Evolutionary conservation across 2,797 vertebrate species (phyloP).

Genomic region (Tangara arthus): DNA sequence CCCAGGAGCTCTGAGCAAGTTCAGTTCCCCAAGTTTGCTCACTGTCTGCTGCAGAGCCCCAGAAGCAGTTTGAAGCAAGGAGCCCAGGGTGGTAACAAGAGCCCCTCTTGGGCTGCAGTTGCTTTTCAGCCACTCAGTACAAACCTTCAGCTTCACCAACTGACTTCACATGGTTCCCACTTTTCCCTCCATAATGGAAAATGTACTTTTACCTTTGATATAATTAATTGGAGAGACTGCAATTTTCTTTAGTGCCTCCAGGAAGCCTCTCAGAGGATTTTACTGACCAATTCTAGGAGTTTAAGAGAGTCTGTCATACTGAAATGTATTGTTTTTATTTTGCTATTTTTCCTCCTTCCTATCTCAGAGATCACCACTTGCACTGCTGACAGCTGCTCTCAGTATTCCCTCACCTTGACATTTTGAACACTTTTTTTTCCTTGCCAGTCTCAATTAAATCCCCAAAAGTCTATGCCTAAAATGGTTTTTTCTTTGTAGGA

Average conservation of each 20-base stretch:
- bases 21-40: background rate
- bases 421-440: background rate
- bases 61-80: background rate
- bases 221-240: background rate
- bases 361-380: background rate
- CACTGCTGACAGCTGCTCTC: background rate
- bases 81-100: too few species aligned
- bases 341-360: background rate
- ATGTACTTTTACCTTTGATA: background rate
- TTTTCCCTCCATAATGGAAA: background rate
- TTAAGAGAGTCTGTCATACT: background rate
- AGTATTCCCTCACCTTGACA: background rate
- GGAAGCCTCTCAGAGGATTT: background rate
- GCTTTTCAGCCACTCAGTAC: too few species aligned
- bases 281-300: background rate
- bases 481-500: background rate
- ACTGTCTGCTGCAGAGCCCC: background rate
- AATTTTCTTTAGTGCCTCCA: background rate
- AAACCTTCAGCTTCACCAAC: background rate
- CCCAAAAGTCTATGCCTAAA: background rate
- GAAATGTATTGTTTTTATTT: background rate
- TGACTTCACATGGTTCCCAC: fast-evolving
- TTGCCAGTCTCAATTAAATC: background rate
- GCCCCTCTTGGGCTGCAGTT: background rate
- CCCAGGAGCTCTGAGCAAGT: too few species aligned